Percentiles rank a stretch among this genome's conserved stretches.
phyloP scores from a whole-genome alignment of 2,888 invertebrate species.

The Prenolepis imparis region DNA sequence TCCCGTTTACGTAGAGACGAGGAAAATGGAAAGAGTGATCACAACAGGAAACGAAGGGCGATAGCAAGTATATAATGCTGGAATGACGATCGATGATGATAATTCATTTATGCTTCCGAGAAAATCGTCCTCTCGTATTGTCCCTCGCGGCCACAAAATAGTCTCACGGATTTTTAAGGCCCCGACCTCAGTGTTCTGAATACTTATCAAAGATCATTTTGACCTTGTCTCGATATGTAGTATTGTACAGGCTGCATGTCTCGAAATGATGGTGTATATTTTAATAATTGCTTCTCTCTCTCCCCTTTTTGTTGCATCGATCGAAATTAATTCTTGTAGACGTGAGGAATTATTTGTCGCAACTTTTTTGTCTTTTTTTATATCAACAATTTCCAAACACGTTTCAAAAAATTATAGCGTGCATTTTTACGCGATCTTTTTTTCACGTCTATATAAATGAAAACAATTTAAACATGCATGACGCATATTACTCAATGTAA shows the following conservation, averaged over 20 bases:
- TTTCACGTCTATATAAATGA: neutral
- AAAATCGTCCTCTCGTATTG: constrained; percentile 57
- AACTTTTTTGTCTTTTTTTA: neutral
- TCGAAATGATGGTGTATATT: neutral
- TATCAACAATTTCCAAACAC: neutral
- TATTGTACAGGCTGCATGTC: neutral
- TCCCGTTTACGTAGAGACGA: neutral
- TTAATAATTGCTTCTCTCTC: neutral
- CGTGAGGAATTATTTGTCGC: neutral
- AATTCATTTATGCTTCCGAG: constrained; percentile 73
- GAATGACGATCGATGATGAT: constrained; percentile 51
- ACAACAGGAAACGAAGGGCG: constrained; percentile 36
- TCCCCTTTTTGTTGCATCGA: neutral
- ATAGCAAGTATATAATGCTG: constrained; percentile 51
- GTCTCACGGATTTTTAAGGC: constrained; percentile 23
- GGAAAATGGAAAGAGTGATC: constrained; percentile 23
- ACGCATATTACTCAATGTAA: constrained; percentile 25
- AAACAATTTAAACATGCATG: neutral
- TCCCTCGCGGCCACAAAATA: constrained; percentile 31
- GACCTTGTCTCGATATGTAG: neutral
- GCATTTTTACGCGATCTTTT: neutral
- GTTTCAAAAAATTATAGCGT: neutral
- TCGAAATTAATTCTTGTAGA: neutral
- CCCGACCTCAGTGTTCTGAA: neutral
- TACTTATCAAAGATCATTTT: constrained; percentile 9